Base-by-base conservation (phyloP, 1,140 invertebrate genomes). In the Leptinotarsa defecta region DNA sequence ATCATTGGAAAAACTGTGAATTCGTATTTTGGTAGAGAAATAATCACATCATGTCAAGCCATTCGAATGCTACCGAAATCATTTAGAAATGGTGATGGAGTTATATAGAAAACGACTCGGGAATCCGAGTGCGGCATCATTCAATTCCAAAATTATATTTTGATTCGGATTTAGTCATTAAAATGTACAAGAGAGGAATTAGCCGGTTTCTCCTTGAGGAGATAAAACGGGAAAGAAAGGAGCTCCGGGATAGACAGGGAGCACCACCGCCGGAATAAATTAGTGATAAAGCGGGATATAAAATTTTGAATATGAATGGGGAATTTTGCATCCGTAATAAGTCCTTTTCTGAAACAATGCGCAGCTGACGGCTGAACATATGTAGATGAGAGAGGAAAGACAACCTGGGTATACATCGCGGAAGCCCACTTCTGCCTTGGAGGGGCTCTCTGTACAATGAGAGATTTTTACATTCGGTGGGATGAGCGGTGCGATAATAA, bases 231-330 rank as follows among this genome's bases (percentile, higher is more conserved):
- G 74, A 77, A 80, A 80, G 67, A 76, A 81, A 82, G 76, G 77
- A 75, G 69, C 70, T 49, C 63, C 27, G 73, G 69, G 72, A 78
- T 75, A 74, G 69, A 61, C 69, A 78, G 61, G 64, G 81, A 77
- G 77, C 75, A 61, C 73, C 76, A 76, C 78, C 52, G 6, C 52
- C 87, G 86, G 88, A 89, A 90, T 90, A 90, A 90, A 89, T 90
- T 90, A 90, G 88, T 88, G 86, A 83, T 88, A 89, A 89, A 88
- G 87, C 85, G 89, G 89, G 91, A 92, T 92, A 92, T 92, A 92
- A 92, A 93, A 92, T 92, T 92, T 92, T 92, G 91, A 93, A 93
- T 93, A 93, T 93, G 92, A 92, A 93, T 93, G 90, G 91, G 89
- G 90, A 91, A 91, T 93, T 93, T 93, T 92, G 91, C 91, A 93